phyloP scores from a whole-genome alignment of 2,888 invertebrate genomes.

The Zygothrica quintamaculata region DNA sequence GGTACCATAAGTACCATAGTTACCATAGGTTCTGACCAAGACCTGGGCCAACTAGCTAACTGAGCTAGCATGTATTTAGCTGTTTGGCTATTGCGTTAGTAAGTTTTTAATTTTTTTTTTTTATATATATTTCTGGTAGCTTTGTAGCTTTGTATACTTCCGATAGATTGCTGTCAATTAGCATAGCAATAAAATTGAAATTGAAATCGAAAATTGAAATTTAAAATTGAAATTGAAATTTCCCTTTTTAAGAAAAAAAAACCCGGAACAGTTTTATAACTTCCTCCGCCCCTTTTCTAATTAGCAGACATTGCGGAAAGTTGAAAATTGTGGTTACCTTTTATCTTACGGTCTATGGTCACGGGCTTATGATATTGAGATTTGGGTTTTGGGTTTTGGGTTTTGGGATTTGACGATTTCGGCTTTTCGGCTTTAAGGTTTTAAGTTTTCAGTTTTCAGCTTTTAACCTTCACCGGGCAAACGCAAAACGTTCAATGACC shows the following conservation, averaged over 20 bases:
- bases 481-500: constrained; percentile 62
- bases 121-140: no score
- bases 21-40: constrained; percentile 10
- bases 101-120: no score
- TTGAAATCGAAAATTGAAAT: constrained; percentile 6
- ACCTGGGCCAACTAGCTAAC: not conserved
- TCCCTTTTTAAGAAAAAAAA: not conserved
- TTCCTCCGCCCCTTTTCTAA: constrained; percentile 5
- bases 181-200: constrained; percentile 36
- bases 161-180: constrained; percentile 32
- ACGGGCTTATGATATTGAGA: not conserved
- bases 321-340: constrained; percentile 36
- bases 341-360: constrained; percentile 42
- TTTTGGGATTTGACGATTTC: no score
- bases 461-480: constrained; percentile 44
- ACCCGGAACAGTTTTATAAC: no score
- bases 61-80: no score
- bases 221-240: constrained; percentile 20
- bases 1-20: constrained; percentile 2
- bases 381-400: not conserved
- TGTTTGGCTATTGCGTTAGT: no score
- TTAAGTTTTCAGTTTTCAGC: no score
- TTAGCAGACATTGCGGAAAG: constrained; percentile 31
- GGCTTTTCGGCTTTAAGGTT: no score
- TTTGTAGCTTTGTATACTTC: constrained; percentile 12